These are phyloP conservation scores for Coelopa frigida DNA, from an alignment of 1,140 invertebrate species.

Conservation along the genomic window DNA sequence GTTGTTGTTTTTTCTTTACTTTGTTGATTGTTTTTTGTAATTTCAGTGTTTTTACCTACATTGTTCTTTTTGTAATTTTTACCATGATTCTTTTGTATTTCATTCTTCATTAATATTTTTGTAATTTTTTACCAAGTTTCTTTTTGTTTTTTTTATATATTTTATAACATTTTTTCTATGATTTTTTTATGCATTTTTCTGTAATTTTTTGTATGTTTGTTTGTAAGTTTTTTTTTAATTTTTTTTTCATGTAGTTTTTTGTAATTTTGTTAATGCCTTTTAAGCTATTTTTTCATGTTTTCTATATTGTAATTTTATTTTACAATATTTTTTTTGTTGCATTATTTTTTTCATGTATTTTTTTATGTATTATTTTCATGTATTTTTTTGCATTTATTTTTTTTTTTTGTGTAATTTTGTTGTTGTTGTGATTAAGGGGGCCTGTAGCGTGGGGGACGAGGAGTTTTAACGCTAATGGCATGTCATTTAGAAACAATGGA, in stretches of 20 bases:
- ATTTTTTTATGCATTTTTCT: slow-evolving; percentile 5
- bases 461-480: no score
- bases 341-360: neutral
- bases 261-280: neutral
- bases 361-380: neutral
- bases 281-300: neutral
- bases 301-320: neutral
- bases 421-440: no score
- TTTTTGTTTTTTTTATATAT: neutral
- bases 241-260: slow-evolving; percentile 5
- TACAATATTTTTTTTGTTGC: slow-evolving; percentile 2
- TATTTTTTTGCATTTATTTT: neutral
- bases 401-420: neutral
- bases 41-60: no score
- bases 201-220: neutral
- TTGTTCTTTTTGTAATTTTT: no score
- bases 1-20: no score
- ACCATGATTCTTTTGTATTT: no score
- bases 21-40: no score
- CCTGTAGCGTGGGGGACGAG: no score
- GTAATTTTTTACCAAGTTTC: neutral
- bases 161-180: slow-evolving; percentile 1
- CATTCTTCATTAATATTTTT: no score
- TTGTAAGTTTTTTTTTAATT: slow-evolving; percentile 1
- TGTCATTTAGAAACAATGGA: no score